Evolutionary conservation across 35 echinoderm and acorn worm species (phyloP).

Genomic region (Eucidaris tribuloides): DNA sequence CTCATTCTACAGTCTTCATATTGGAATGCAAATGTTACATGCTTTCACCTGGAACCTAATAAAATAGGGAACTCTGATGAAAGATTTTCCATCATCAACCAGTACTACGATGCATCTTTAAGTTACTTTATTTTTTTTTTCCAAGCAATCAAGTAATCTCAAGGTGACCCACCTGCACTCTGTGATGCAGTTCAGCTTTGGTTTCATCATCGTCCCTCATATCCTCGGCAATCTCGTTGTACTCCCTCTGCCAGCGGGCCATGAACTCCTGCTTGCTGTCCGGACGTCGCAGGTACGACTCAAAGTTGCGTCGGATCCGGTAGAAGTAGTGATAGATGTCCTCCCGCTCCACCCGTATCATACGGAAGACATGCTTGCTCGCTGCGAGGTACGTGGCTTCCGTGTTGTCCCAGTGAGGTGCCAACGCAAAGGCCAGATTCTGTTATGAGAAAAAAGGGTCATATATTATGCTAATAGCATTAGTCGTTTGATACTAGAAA

Average conservation of each 20-base stretch:
- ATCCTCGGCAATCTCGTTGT: constrained; percentile 94
- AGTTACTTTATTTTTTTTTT: too few relatives aligned
- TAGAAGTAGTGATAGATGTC: constrained; percentile 96
- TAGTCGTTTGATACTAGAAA: too few relatives aligned
- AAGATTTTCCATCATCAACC: too few relatives aligned
- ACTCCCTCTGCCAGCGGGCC: constrained; percentile 79
- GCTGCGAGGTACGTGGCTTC: constrained; percentile 82
- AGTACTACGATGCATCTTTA: too few relatives aligned
- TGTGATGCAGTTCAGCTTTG: constrained; percentile 91
- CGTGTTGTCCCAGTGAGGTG: constrained; percentile 87
- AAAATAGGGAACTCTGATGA: too few relatives aligned
- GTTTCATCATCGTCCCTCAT: constrained; percentile 98
- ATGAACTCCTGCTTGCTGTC: constrained; percentile 90
- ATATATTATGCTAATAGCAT: too few relatives aligned
- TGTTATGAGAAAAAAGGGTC: too few relatives aligned
- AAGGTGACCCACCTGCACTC: constrained; percentile 67
- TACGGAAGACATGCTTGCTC: constrained; percentile 77
- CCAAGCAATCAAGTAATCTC: not conserved
- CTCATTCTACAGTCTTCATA: too few relatives aligned
- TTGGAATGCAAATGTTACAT: too few relatives aligned
- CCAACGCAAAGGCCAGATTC: constrained; percentile 58
- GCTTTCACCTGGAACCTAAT: too few relatives aligned
- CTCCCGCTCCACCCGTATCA: constrained; percentile 80
- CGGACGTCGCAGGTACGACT: constrained; percentile 72
- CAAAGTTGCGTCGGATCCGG: constrained; percentile 83